Conservation (phyloP, 2,113 vertebrate genomes). For the Murina feae region DNA sequence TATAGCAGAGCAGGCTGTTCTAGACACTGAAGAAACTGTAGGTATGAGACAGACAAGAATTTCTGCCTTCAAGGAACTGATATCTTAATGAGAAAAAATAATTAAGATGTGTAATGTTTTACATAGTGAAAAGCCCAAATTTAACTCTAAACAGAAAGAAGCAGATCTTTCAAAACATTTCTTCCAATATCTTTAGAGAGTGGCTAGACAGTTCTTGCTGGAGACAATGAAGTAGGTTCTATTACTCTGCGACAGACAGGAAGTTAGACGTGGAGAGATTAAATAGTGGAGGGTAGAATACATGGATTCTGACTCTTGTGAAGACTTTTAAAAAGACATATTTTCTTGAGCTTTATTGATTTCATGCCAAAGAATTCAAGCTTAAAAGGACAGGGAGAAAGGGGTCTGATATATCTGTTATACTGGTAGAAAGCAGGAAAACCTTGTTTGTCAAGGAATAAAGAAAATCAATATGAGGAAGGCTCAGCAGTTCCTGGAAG, state of each 20-base stretch:
- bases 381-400: neutral
- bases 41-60: neutral
- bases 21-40: neutral
- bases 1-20: neutral
- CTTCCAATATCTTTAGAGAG: neutral
- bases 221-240: neutral
- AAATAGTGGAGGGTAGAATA: neutral
- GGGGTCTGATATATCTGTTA: neutral
- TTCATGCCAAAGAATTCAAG: constrained; percentile 43
- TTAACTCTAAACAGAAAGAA: neutral
- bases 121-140: neutral
- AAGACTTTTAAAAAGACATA: neutral
- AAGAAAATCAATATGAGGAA: constrained; percentile 39
- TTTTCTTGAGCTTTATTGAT: constrained; percentile 58
- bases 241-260: neutral
- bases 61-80: neutral
- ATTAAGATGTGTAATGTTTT: neutral
- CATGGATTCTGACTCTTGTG: neutral
- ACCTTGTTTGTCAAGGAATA: constrained; percentile 6
- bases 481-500: neutral
- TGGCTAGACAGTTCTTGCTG: neutral
- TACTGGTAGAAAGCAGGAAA: neutral
- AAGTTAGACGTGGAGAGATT: neutral
- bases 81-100: neutral
- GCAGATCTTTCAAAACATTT: neutral